phyloP scores from a whole-genome alignment of 2,888 invertebrate species.

The Hecatera dysodea region DNA sequence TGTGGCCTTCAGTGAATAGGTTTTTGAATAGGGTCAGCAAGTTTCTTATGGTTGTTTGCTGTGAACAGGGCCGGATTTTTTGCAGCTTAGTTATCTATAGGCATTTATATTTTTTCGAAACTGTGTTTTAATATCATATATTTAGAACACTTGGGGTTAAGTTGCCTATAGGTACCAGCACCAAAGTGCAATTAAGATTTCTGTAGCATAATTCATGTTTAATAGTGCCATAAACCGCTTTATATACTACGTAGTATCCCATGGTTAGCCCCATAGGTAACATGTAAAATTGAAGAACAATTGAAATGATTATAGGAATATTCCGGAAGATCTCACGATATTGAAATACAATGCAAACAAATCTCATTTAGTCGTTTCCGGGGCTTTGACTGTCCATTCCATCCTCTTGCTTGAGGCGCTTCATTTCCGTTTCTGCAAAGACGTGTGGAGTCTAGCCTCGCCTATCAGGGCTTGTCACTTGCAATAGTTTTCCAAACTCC shows the following conservation, averaged over 20 bases:
- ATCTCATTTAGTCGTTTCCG: conserved; percentile 79
- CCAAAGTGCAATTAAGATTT: too few species aligned
- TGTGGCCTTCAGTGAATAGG: conserved; percentile 6
- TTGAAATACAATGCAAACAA: conserved; percentile 57
- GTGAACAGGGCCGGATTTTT: not conserved
- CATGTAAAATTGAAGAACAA: not conserved
- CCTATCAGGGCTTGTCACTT: conserved; percentile 43
- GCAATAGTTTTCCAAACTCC: conserved; percentile 28
- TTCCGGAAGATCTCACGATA: conserved; percentile 1
- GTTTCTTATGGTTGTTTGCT: conserved; percentile 64
- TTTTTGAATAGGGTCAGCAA: conserved; percentile 29
- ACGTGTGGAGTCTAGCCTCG: conserved; percentile 30
- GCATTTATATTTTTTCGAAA: too few species aligned
- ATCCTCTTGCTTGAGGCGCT: conserved; percentile 66
- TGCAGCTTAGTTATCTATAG: too few species aligned
- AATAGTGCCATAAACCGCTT: not conserved
- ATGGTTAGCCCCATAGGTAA: not conserved
- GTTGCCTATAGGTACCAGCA: too few species aligned
- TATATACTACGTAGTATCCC: not conserved
- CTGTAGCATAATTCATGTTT: too few species aligned
- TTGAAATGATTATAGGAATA: not conserved
- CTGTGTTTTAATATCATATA: too few species aligned
- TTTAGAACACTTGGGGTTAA: too few species aligned
- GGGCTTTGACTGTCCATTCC: conserved; percentile 59
- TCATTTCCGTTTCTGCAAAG: conserved; percentile 78